These are phyloP conservation scores for Sarotherodon lohbergeri DNA, from an alignment of 2,113 vertebrate species.

Conservation along the genomic window DNA sequence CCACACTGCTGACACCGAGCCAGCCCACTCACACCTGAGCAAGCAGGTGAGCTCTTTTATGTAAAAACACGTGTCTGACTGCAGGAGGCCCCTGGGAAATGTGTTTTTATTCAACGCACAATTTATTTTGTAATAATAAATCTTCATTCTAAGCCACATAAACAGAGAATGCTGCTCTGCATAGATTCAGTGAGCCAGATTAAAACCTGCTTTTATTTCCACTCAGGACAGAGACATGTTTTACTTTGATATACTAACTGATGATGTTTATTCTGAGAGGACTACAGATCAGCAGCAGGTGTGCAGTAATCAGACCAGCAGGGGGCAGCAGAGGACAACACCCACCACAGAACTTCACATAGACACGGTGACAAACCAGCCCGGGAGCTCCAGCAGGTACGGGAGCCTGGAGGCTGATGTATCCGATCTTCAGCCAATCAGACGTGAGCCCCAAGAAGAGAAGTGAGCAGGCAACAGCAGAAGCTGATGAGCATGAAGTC, in stretches of 20 bases:
- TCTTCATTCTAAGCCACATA: background rate
- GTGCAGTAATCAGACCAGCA: background rate
- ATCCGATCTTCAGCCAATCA: background rate
- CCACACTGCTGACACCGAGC: background rate
- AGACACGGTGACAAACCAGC: background rate
- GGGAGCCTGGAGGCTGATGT: background rate
- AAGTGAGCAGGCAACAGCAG: background rate
- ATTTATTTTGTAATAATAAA: background rate
- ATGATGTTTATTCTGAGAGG: background rate
- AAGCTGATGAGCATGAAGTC: background rate
- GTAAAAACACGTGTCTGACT: background rate
- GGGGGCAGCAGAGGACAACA: background rate
- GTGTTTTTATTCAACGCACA: background rate
- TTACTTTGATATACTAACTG: background rate
- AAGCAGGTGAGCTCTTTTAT: background rate
- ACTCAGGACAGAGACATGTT: background rate
- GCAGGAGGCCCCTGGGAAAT: background rate
- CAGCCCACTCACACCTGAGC: background rate
- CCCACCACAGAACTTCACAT: background rate
- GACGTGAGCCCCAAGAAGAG: background rate
- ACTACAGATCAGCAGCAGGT: background rate
- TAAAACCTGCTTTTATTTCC: background rate
- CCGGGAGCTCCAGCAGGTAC: background rate
- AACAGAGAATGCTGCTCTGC: background rate
- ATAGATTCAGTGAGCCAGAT: background rate